Evolutionary conservation across 2,888 invertebrate genomes (phyloP), one percentile per base, ranked within the genome.

Genomic region (Rhamnusium bicolor): DNA sequence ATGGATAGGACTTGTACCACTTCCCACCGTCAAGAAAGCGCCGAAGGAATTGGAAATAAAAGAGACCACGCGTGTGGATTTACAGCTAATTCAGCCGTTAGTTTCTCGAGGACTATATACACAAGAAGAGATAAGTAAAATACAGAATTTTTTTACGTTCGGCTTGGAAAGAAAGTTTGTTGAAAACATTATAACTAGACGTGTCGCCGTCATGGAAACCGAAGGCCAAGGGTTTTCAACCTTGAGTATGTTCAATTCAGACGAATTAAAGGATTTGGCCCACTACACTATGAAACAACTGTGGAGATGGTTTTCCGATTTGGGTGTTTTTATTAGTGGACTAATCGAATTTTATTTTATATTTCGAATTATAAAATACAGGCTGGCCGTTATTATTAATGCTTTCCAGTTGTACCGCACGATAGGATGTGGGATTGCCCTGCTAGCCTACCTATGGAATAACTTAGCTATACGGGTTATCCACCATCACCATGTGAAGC

Each of bases 1-100:
- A 40, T 83, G 82, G 81, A 53, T 76, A 29, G 69, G 69, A 6
- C 16, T 78, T 10, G 8, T 71, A 14, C 77, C 79, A 5, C 27
- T 66, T 24, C 73, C 75, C 8, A 54, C 61, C 6, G 40, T 29
- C 8, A 61, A 62, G 18, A 24, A 32, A 10, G 29, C 68, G 29
- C 75, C 75, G 8, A 19, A 53, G 18, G 40, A 63, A 40, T 54
- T 78, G n/a, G 53, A 69, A n/a, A 62, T 51, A 14, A 71, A 66
- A 14, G 46, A 32, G 14, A 62, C 60, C 32, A 4, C 40, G 1
- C 4, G 21, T 4, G 29, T 79, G 32, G 18, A 66, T 16, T 77
- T 78, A 29, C 21, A 12, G 2, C 79, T 75, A 2, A 77, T 78
- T 7, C 72, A 73, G 71, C 72, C 75, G n/a, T 7, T 80, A 40